Evolutionary conservation across 2,113 vertebrate species (phyloP).

Genomic region (Lagopus muta): DNA sequence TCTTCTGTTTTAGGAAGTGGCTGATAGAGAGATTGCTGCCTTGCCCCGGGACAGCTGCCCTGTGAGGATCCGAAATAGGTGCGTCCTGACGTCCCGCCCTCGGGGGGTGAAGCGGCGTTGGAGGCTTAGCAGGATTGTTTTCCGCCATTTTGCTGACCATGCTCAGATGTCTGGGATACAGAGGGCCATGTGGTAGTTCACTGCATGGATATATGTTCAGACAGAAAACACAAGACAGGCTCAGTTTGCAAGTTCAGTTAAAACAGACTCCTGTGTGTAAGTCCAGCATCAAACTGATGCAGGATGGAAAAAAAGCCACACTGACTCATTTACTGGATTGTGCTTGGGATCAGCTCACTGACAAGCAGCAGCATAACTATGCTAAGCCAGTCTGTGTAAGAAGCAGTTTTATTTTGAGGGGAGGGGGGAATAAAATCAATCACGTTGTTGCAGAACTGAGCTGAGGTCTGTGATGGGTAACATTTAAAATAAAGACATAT

Average conservation of each 20-base stretch:
- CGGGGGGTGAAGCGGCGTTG: slow-evolving; percentile 90
- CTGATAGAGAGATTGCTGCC: slow-evolving; percentile 89
- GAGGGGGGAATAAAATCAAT: too few relatives aligned
- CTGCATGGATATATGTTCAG: accelerated
- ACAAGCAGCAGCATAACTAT: not conserved
- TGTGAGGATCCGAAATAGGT: slow-evolving; percentile 90
- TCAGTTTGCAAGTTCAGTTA: not conserved
- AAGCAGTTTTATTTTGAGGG: not conserved
- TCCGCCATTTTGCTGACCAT: slow-evolving; percentile 94
- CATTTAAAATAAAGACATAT: slow-evolving; percentile 62
- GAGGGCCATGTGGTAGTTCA: slow-evolving; percentile 89
- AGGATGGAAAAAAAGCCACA: not conserved
- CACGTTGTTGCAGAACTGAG: not conserved
- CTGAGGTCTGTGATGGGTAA: not conserved
- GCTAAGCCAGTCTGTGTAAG: not conserved
- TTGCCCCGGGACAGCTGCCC: slow-evolving; percentile 94
- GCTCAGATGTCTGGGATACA: slow-evolving; percentile 91
- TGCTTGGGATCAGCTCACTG: accelerated
- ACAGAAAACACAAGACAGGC: not conserved
- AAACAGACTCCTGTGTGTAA: not conserved
- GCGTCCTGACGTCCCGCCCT: slow-evolving; percentile 92
- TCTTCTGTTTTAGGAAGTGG: slow-evolving; percentile 83
- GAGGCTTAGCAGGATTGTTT: slow-evolving; percentile 93
- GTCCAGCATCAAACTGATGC: not conserved
- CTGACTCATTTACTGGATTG: not conserved